Evolutionary conservation across 2,797 vertebrate genomes (phyloP).

Genomic region (Lacerta viridis): DNA sequence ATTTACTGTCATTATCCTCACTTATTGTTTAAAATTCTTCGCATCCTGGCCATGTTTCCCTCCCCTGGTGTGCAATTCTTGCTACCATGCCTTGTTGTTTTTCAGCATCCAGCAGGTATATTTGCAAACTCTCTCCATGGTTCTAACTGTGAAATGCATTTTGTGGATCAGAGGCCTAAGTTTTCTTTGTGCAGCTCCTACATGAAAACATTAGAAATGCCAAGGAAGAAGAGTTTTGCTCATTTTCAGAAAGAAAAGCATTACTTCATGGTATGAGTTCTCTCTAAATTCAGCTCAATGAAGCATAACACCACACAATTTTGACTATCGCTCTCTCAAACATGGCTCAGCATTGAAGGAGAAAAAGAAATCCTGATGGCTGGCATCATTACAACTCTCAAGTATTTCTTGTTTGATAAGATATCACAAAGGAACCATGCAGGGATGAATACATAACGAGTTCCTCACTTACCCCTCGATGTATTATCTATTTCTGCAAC

Average conservation of each 20-base stretch:
- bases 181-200: constrained; percentile 2
- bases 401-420: constrained; percentile 16
- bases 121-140: neutral
- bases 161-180: neutral
- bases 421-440: constrained; percentile 16
- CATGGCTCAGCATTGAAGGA: neutral
- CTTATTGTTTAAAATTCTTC: neutral
- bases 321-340: neutral
- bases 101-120: neutral
- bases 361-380: neutral
- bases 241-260: neutral
- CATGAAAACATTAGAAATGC: constrained; percentile 8
- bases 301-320: neutral
- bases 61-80: neutral
- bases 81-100: neutral
- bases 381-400: constrained; percentile 11
- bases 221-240: neutral
- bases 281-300: constrained; percentile 29
- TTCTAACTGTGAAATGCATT: constrained; percentile 17
- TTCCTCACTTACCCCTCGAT: neutral
- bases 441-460: neutral
- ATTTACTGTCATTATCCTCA: neutral
- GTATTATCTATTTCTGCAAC: neutral
- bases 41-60: neutral
- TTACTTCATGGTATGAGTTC: neutral